A percentile compares a stretch with the other conserved stretches of the same genome.
Evolutionary conservation across 2,797 vertebrate genomes (phyloP).

Genomic region (Coilia nasus): DNA sequence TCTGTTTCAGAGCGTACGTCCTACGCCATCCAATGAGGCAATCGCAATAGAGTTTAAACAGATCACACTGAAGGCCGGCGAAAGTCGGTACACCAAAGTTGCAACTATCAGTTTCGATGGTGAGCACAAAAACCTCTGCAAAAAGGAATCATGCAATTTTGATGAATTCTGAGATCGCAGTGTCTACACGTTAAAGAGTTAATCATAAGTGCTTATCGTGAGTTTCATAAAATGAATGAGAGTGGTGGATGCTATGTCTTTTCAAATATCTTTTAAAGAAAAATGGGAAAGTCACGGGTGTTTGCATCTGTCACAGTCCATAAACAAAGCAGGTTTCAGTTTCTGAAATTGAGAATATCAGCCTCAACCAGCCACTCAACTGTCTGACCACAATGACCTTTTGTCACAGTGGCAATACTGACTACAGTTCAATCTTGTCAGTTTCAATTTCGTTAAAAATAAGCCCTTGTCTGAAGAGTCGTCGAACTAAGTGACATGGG

Average conservation of each 20-base stretch:
- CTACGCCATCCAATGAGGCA: constrained; percentile 94
- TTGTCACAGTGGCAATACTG: too few relatives aligned
- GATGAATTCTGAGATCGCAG: neutral
- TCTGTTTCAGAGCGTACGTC: constrained; percentile 85
- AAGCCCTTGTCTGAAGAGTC: neutral
- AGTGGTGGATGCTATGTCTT: neutral
- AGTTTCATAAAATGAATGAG: neutral
- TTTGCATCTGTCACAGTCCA: neutral
- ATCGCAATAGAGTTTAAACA: constrained; percentile 93
- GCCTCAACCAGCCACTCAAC: too few relatives aligned
- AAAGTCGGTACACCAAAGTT: constrained; percentile 98
- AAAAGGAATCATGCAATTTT: neutral
- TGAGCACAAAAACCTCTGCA: constrained; percentile 68
- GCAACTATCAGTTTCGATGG: constrained; percentile 98
- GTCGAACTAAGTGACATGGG: neutral
- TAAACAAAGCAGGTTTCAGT: too few relatives aligned
- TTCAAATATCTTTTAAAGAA: neutral
- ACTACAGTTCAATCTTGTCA: neutral
- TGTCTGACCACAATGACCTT: too few relatives aligned
- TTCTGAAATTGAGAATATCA: too few relatives aligned
- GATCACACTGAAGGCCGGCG: constrained; percentile 92
- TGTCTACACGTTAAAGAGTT: neutral
- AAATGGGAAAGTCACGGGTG: neutral
- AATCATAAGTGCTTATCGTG: neutral
- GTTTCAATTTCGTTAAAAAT: neutral